Percentiles rank a stretch among this genome's conserved stretches.
Evolutionary conservation across 2,113 vertebrate genomes (phyloP).

Genomic region (Muntiacus reevesi): DNA sequence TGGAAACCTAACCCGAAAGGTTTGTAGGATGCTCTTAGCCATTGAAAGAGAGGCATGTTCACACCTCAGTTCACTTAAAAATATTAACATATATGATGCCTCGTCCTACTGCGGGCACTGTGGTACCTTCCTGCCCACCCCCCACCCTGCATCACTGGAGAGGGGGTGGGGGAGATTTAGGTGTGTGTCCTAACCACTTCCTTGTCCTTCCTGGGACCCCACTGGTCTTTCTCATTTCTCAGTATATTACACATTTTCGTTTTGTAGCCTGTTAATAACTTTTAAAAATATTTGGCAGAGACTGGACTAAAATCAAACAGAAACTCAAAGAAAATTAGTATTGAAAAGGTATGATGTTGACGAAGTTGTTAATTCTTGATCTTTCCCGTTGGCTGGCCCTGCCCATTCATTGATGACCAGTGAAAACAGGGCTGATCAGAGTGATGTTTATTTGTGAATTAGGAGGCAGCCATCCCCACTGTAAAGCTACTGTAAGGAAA

Average conservation of each 20-base stretch:
- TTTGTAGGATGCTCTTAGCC: not conserved
- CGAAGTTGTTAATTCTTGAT: not conserved
- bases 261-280: not conserved
- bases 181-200: not conserved
- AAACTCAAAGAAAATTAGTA: not conserved
- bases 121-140: not conserved
- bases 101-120: not conserved
- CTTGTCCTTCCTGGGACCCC: not conserved
- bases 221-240: not conserved
- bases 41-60: not conserved
- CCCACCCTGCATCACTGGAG: not conserved
- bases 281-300: not conserved
- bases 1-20: not conserved
- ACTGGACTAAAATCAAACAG: not conserved
- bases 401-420: not conserved
- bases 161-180: not conserved
- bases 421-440: not conserved
- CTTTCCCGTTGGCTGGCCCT: not conserved
- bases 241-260: not conserved
- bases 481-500: too few species aligned
- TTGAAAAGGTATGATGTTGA: not conserved
- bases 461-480: not conserved
- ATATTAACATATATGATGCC: not conserved
- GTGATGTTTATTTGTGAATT: not conserved
- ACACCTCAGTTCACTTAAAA: not conserved